Percentiles rank a stretch among this genome's conserved stretches.
These are phyloP conservation scores for Lasioglossum lativentre DNA, from an alignment of 2,888 invertebrate species.

Conservation along the genomic window DNA sequence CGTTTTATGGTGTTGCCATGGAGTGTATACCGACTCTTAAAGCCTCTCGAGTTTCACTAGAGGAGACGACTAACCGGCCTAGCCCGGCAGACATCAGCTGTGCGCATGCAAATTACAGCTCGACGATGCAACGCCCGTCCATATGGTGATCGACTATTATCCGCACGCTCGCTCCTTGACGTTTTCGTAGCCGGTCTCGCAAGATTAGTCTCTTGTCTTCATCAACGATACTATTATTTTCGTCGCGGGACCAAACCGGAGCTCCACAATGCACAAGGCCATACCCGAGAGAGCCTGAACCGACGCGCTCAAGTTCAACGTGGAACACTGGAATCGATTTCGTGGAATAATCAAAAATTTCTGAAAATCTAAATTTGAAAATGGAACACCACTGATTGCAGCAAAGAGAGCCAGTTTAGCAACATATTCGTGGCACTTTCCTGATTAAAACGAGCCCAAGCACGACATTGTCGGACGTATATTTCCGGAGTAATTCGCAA, in stretches of 20 bases:
- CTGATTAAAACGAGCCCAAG: no score
- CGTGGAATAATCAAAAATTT: background rate
- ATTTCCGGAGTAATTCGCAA: no score
- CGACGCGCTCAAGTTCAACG: background rate
- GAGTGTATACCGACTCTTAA: background rate
- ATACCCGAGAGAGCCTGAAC: background rate
- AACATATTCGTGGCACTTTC: no score
- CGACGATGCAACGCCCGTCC: slow-evolving; percentile 67
- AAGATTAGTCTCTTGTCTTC: slow-evolving; percentile 44
- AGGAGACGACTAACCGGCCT: slow-evolving; percentile 43
- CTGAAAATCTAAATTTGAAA: no score
- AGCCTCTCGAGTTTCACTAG: background rate
- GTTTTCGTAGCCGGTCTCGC: slow-evolving; percentile 8
- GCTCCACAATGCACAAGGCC: background rate
- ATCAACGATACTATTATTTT: slow-evolving; percentile 35
- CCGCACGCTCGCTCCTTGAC: slow-evolving; percentile 69
- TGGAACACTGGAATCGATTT: background rate
- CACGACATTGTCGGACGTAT: no score
- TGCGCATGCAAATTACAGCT: slow-evolving; percentile 76
- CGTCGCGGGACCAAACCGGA: background rate
- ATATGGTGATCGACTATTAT: slow-evolving; percentile 75
- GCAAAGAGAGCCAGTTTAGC: no score
- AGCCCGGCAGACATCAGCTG: slow-evolving; percentile 72
- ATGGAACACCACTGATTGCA: no score
- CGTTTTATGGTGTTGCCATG: background rate